Percentiles rank a stretch among this genome's conserved stretches.
Conservation (phyloP, 2,888 invertebrate species). For the Ichneumoninae sp. region DNA sequence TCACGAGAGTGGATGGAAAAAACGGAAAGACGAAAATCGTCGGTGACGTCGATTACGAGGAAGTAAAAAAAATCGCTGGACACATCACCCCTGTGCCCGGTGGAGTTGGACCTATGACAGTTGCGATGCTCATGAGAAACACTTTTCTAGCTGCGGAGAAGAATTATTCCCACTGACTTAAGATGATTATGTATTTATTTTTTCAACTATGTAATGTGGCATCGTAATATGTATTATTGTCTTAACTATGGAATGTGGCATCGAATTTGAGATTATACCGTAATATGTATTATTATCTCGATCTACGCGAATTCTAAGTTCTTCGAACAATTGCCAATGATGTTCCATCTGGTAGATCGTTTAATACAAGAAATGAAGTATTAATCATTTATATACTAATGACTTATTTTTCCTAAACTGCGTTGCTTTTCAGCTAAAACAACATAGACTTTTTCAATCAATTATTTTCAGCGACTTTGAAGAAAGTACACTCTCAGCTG, state of each 20-base stretch:
- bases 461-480: not conserved
- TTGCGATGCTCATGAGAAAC: constrained; percentile 96
- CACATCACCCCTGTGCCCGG: constrained; percentile 96
- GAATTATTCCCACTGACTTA: constrained; percentile 24
- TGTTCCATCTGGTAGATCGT: not conserved
- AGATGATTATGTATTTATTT: not conserved
- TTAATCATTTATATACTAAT: not conserved
- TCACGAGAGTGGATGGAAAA: constrained; percentile 89
- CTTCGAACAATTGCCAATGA: not conserved
- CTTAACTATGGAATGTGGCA: not conserved
- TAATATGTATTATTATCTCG: not conserved
- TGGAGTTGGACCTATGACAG: constrained; percentile 97
- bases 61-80: constrained; percentile 92
- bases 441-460: no score
- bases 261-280: not conserved
- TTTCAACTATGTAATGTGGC: no score
- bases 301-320: not conserved
- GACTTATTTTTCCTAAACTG: no score
- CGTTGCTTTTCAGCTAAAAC: no score
- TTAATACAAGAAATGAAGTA: not conserved
- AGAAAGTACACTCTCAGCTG: no score
- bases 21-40: constrained; percentile 90
- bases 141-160: constrained; percentile 91
- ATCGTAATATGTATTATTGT: no score
- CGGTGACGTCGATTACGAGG: constrained; percentile 95